Evolutionary conservation across 2,888 invertebrate species (phyloP).

Genomic region (Leptopilina syphax): DNA sequence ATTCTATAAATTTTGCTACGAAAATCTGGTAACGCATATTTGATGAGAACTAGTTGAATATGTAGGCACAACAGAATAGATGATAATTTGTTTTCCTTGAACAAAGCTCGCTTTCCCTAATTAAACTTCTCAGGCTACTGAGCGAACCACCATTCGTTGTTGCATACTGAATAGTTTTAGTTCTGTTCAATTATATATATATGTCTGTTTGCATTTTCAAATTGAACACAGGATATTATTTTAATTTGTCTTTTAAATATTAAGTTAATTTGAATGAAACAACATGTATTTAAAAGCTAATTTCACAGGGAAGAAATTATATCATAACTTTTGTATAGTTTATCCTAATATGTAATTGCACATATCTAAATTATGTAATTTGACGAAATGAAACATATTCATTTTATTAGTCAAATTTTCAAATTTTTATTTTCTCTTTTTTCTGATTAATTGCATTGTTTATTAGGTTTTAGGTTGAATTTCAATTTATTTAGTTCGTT

Average conservation of each 20-base stretch:
- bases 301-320: no score
- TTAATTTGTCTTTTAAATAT: background rate
- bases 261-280: no score
- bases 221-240: background rate
- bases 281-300: no score
- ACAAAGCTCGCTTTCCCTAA: slow-evolving; percentile 41
- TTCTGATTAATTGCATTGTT: no score
- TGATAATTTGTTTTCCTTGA: slow-evolving; percentile 39
- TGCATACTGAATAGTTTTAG: slow-evolving; percentile 33
- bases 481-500: no score
- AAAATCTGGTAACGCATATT: slow-evolving; percentile 2
- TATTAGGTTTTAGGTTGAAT: no score
- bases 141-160: background rate
- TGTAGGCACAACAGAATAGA: background rate
- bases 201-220: background rate
- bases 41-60: background rate
- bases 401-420: no score
- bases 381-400: no score
- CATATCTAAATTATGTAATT: no score
- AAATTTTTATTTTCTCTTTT: no score
- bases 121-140: slow-evolving; percentile 33
- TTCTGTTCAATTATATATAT: background rate
- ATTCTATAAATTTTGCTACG: background rate
- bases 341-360: no score
- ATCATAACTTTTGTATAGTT: no score